Evolutionary conservation across 2,888 invertebrate genomes (phyloP), one percentile per base, ranked within the genome.

Genomic region (Ophonus ardosiacus): DNA sequence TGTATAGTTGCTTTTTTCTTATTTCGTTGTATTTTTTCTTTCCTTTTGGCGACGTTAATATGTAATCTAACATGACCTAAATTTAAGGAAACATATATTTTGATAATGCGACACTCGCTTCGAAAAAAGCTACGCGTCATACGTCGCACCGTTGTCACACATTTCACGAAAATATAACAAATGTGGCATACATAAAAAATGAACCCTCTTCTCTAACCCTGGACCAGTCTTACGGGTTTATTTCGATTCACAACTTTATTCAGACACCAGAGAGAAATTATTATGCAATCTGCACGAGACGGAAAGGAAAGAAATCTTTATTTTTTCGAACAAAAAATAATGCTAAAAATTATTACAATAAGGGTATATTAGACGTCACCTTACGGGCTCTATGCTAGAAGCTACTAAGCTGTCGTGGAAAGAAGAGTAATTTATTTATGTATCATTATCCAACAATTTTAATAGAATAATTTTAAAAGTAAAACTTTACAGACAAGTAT

Each of bases 121-220:
- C 15, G 18, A 18, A 61, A 31, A 81, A 82, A 82, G 82, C 38
- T 82, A 59, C 74, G 56, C 59, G 57, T 74, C 71, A 82, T 74
- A 74, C 61, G 82, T 68, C 81, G 61, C 51, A 51, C 68, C 65
- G 81, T 56, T 74, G 82, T 82, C 82, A 82, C 74, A 74, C 74
- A 80, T 61, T 82, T 82, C 82, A 51, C 18, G 82, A 88, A 88
- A 86, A 87, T 87, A 88, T 88, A 88, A 88, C 89, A 88, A 88
- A 88, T 88, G 88, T 88, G 87, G 88, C 87, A 89, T 88, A 88
- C 88, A 88, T 88, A 86, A 87, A 85, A 86, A 86, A 87, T 87
- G 87, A 88, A 87, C 86, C 86, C 86, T 85, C 86, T 71, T 84
- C 86, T 85, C 74, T 8, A 40, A 84, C 86, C 86, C 86, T 86